Percentiles rank a stretch among this genome's conserved stretches.
Evolutionary conservation across 2,888 invertebrate genomes (phyloP).

Genomic region (Cyclophora punctaria): DNA sequence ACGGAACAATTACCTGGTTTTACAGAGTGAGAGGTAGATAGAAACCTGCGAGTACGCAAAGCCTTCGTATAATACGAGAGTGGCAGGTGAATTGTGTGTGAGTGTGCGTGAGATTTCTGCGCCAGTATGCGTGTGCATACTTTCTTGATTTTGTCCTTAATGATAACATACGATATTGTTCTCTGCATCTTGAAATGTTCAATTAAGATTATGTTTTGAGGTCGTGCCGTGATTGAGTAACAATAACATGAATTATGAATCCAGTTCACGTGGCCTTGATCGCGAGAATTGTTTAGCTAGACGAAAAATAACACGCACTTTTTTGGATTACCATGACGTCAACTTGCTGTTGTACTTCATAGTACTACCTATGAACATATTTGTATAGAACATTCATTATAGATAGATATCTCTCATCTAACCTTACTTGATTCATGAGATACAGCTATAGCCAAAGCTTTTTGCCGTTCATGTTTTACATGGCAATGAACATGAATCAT

Average conservation of each 20-base stretch:
- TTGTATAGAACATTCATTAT: no score
- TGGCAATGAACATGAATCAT: no score
- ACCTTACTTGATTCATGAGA: no score
- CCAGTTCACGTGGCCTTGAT: slow-evolving; percentile 1
- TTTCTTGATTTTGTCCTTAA: slow-evolving; percentile 52
- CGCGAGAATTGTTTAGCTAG: background rate
- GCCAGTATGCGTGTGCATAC: slow-evolving; percentile 39
- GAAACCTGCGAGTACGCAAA: slow-evolving; percentile 64
- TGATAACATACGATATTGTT: slow-evolving; percentile 51
- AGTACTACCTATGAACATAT: no score
- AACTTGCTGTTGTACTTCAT: no score
- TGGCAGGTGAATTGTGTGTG: slow-evolving; percentile 58
- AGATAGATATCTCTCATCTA: no score
- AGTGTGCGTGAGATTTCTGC: slow-evolving; percentile 50
- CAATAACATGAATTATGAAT: background rate
- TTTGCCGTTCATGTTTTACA: no score
- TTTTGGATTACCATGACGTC: background rate
- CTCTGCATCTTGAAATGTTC: slow-evolving; percentile 1
- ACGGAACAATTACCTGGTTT: slow-evolving; percentile 34
- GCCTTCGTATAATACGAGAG: slow-evolving; percentile 55
- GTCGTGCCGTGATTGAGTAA: slow-evolving; percentile 1
- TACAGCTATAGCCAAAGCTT: no score
- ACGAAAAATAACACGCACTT: slow-evolving; percentile 1
- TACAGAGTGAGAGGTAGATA: slow-evolving; percentile 51
- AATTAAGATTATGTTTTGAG: slow-evolving; percentile 1